Evolutionary conservation across 1,140 invertebrate genomes (phyloP), one percentile per base, ranked within the genome.

Genomic region (Goniozus legneri): DNA sequence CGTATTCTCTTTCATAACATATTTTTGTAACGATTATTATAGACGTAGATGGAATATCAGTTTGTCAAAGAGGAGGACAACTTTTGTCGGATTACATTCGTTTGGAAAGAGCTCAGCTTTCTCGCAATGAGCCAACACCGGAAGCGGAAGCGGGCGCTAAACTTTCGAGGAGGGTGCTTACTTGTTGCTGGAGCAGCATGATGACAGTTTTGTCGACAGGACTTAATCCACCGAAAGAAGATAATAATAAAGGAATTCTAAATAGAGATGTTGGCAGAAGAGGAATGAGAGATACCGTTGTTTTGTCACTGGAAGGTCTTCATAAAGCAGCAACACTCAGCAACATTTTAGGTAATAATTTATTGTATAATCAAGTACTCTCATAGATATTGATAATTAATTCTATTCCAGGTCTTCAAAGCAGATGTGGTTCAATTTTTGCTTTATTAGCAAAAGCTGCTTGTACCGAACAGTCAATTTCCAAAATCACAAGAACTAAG

Each of bases 151-250:
- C 87, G 1, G 86, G 86, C 50, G 79, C 80, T 3, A 84, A 83
- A 61, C 60, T 84, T 13, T 81, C 81, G 0, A 73, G 83, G 21
- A 70, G 83, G 52, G 83, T 96, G n/a, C 67, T 96, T 19, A 92
- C 89, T 3, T 90, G 87, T 56, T 94, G 92, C 63, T 96, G 92
- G 92, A 86, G 89, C 35, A 89, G 88, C 0, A 87, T 95, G 77
- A 82, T 95, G 33, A 84, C 87, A n/a, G 88, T 96, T 10, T 75
- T 95, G 2, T 88, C 91, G 13, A 84, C 84, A 0, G 84, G 91
- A 0, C 70, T 95, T 35, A 73, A 76, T 64, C 73, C 73, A 1
- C 63, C 62, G 0, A 75, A 75, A 44, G 73, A 75, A 20, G 73
- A 75, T 48, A 69, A 54, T 15, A 67, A 60, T n/a, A 74, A 66